phyloP scores from a whole-genome alignment of 2,888 invertebrate genomes.

The Leptarthrus brevirostris region DNA sequence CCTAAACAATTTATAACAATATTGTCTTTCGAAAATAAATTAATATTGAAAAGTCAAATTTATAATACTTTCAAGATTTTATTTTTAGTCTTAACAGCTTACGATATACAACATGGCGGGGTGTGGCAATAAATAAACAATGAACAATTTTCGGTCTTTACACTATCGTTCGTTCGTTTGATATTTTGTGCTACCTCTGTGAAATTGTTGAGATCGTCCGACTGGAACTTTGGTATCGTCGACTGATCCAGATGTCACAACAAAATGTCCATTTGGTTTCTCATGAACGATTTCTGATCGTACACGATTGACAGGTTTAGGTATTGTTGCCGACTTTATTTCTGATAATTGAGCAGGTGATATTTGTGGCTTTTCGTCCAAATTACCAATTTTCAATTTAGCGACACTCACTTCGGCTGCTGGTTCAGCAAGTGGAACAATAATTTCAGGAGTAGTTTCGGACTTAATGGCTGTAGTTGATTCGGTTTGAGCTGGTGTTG shows the following conservation, averaged over 20 bases:
- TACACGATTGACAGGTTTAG: neutral
- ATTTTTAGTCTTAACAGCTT: no score
- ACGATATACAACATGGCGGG: neutral
- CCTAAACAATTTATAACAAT: no score
- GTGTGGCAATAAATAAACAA: neutral
- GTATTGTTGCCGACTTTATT: neutral
- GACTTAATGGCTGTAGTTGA: no score
- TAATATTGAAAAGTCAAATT: no score
- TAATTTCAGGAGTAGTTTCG: neutral
- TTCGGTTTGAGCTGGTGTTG: neutral
- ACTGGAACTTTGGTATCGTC: neutral
- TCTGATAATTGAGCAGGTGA: neutral
- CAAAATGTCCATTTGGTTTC: conserved; percentile 39
- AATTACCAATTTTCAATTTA: neutral
- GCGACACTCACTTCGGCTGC: neutral
- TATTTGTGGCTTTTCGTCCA: neutral
- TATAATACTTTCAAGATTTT: no score
- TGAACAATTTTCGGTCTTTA: neutral
- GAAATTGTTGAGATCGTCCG: neutral
- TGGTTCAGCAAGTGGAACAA: neutral
- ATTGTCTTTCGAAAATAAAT: no score
- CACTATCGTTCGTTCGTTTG: neutral
- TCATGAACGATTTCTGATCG: conserved; percentile 38
- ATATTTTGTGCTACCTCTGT: neutral
- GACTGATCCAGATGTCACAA: conserved; percentile 24